Percentiles rank a stretch among this genome's conserved stretches.
These are phyloP conservation scores for Drosophila carrolli DNA, from an alignment of 1,140 invertebrate species.

Conservation along the genomic window DNA sequence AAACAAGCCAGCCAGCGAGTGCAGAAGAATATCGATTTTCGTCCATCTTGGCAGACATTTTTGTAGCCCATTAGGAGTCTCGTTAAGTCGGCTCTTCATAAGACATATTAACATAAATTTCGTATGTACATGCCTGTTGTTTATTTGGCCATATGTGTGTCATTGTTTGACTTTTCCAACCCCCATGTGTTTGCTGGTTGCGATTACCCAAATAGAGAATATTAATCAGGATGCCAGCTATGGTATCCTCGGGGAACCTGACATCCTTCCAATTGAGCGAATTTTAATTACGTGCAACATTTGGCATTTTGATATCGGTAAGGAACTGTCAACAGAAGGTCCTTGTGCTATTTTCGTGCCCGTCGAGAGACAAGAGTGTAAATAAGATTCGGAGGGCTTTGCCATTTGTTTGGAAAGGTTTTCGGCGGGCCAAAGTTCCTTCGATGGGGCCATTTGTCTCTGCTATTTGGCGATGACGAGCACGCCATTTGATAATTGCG, in stretches of 20 bases:
- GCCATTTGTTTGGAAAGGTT: slow-evolving; percentile 47
- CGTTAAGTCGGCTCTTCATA: slow-evolving; percentile 4
- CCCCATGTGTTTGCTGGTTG: slow-evolving; percentile 28
- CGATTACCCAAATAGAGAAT: slow-evolving; percentile 37
- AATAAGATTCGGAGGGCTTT: slow-evolving; percentile 42
- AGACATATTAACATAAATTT: slow-evolving; percentile 13
- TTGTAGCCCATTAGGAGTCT: slow-evolving; percentile 55
- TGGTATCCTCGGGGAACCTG: slow-evolving; percentile 23
- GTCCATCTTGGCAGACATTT: slow-evolving; percentile 50
- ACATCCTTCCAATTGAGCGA: slow-evolving; percentile 69
- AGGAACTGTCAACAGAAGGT: slow-evolving; percentile 40
- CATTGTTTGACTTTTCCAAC: slow-evolving; percentile 46
- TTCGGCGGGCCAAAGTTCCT: slow-evolving; percentile 15
- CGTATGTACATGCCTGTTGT: slow-evolving; percentile 15
- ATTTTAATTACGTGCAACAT: slow-evolving; percentile 81
- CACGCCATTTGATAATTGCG: slow-evolving; percentile 62
- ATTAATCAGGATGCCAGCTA: slow-evolving; percentile 55
- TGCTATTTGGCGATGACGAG: slow-evolving; percentile 47
- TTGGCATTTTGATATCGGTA: slow-evolving; percentile 63
- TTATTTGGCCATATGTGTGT: slow-evolving; percentile 26
- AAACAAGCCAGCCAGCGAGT: slow-evolving; percentile 21
- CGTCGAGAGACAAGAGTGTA: slow-evolving; percentile 48
- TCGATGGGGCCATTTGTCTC: slow-evolving; percentile 30
- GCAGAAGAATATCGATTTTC: slow-evolving; percentile 52
- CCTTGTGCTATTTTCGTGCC: slow-evolving; percentile 52